Base-by-base conservation (phyloP, 64 coral and sea anemone genomes). In the Montipora foliosa region DNA sequence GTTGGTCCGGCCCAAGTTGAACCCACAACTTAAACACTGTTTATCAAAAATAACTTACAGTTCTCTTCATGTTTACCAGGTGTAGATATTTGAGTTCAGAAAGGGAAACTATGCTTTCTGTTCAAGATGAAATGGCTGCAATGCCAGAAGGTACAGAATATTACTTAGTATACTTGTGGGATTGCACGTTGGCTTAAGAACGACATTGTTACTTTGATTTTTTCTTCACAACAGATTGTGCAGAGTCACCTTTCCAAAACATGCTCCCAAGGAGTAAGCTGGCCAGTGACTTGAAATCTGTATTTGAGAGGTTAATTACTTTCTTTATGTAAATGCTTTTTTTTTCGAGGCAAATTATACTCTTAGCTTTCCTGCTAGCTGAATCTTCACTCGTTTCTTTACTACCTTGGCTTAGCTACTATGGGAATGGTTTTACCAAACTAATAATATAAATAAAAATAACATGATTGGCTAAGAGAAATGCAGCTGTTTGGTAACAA, bases 91-190 rank as follows among this genome's bases (percentile, higher is more conserved):
- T 99, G 70, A 96, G 94, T 78, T 88, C 77, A 6, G 94, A 99
- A 96, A 91, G 98, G 84, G 95, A 99, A 89, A 96, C 84, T 21
- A 99, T 99, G 92, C 95, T 99, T 22, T 81, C 95, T 17, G 92
- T 99, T 76, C 98, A 96, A 81, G 98, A 99, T 77, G 98, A 99
- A 75, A 90, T 99, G 17, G 89, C 89, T 3, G 53, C 92, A 12
- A 89, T 96, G 89, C 98, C 98, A 50, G 98, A 99, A 93, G 98
- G 95, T 99, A 74, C 4, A 48, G 53, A 57, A 14, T 13, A 52
- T 24, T 14, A 4, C 51, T 44, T 62, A 19, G 19, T 5, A 71
- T 2, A 0, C 0, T 71, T 22, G 4, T 5, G 17, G 53, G 6
- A 8, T 71, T 24, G 5, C 1, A 24, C 21, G 0, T 51, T 17